These are phyloP conservation scores for Cryptotermes secundus DNA, from an alignment of 1,140 invertebrate species.

Conservation along the genomic window DNA sequence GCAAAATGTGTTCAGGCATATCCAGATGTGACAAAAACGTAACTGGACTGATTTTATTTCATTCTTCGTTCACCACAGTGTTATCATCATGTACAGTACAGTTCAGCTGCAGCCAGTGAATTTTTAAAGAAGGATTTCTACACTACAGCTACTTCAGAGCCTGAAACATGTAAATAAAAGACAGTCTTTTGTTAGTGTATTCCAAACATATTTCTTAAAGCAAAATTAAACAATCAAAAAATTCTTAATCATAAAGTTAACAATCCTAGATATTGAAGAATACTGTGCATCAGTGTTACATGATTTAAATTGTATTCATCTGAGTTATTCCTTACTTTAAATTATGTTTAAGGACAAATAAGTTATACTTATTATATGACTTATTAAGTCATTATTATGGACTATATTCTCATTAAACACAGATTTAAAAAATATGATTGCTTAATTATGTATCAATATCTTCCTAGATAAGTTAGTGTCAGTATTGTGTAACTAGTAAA, in stretches of 20 bases:
- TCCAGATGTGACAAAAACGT: background rate
- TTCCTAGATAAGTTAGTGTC: no score
- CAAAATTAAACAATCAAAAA: background rate
- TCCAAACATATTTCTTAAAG: background rate
- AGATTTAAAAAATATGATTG: no score
- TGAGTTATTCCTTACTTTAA: no score
- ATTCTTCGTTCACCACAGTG: background rate
- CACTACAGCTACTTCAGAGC: background rate
- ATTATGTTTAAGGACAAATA: no score
- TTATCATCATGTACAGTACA: background rate
- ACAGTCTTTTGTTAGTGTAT: background rate
- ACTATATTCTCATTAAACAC: no score
- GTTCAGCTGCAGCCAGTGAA: background rate
- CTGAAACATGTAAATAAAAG: background rate
- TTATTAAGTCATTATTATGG: no score
- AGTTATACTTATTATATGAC: no score
- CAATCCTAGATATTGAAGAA: background rate
- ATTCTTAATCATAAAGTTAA: background rate
- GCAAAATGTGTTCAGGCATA: background rate
- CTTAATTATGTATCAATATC: no score
- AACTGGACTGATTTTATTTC: constrained; percentile 15
- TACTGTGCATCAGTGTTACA: background rate
- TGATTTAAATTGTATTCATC: no score
- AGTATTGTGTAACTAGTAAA: no score
- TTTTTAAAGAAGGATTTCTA: background rate